Percentiles rank a stretch among this genome's conserved stretches.
phyloP scores from a whole-genome alignment of 2,888 invertebrate genomes.

The Sympetrum striolatum region DNA sequence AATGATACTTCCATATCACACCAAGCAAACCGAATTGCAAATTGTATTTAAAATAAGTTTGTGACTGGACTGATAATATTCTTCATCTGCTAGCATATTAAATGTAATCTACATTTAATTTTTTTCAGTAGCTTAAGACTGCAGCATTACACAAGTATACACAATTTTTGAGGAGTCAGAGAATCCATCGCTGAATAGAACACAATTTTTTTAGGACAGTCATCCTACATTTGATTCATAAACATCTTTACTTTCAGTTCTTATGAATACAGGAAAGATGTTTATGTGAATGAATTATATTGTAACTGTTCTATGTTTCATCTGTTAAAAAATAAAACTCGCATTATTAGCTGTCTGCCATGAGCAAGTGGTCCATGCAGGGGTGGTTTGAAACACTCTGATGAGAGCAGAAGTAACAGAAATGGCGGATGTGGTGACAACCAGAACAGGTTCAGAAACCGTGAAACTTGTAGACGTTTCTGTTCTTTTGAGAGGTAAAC shows the following conservation, averaged over 20 bases:
- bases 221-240: no score
- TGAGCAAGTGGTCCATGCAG: slow-evolving; percentile 71
- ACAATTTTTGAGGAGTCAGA: no score
- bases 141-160: neutral
- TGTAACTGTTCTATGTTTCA: neutral
- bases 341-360: slow-evolving; percentile 67
- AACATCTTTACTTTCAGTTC: no score
- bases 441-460: slow-evolving; percentile 81
- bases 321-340: slow-evolving; percentile 2
- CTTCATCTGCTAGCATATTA: no score
- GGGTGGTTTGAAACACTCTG: slow-evolving; percentile 67
- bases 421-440: slow-evolving; percentile 87
- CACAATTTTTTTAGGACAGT: no score
- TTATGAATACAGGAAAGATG: no score
- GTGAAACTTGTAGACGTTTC: slow-evolving; percentile 71
- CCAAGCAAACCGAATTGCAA: slow-evolving; percentile 48
- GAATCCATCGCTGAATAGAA: no score
- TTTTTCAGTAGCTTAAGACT: neutral
- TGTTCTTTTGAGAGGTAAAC: slow-evolving; percentile 56
- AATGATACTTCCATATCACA: slow-evolving; percentile 58
- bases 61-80: no score
- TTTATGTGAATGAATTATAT: no score
- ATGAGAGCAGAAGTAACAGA: slow-evolving; percentile 73
- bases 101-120: neutral
- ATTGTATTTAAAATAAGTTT: no score